Conservation (phyloP, 1,140 invertebrate genomes). For the Anastatus disparis region DNA sequence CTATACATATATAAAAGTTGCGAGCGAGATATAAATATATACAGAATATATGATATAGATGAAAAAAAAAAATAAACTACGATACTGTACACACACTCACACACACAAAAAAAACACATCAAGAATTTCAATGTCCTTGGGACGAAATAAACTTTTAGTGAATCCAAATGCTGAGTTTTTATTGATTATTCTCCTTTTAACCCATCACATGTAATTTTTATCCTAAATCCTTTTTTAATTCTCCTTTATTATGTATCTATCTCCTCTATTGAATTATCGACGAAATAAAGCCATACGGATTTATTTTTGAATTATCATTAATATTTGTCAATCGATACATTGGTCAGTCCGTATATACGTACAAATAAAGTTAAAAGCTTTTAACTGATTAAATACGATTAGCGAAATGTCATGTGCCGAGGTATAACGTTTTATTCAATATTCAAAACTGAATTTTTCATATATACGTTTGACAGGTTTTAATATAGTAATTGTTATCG, state of each 20-base stretch:
- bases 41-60: slow-evolving; percentile 61
- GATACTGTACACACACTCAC: slow-evolving; percentile 55
- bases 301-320: too few relatives aligned
- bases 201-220: too few relatives aligned
- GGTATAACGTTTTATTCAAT: background rate
- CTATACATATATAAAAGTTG: slow-evolving; percentile 39
- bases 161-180: slow-evolving; percentile 44
- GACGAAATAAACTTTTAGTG: slow-evolving; percentile 66
- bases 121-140: slow-evolving; percentile 54
- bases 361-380: slow-evolving; percentile 18
- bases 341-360: too few relatives aligned
- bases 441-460: background rate
- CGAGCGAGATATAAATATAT: slow-evolving; percentile 52
- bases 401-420: too few relatives aligned
- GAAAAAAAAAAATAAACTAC: slow-evolving; percentile 57
- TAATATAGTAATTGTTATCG: too few relatives aligned
- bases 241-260: too few relatives aligned
- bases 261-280: too few relatives aligned
- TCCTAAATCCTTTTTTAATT: too few relatives aligned
- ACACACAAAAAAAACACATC: slow-evolving; percentile 44
- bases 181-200: too few relatives aligned
- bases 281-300: too few relatives aligned
- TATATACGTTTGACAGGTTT: too few relatives aligned
- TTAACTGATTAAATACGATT: slow-evolving; percentile 4
- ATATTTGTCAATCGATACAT: too few relatives aligned